These are phyloP conservation scores for Thereva unica DNA, from an alignment of 2,888 invertebrate genomes.

Conservation along the genomic window DNA sequence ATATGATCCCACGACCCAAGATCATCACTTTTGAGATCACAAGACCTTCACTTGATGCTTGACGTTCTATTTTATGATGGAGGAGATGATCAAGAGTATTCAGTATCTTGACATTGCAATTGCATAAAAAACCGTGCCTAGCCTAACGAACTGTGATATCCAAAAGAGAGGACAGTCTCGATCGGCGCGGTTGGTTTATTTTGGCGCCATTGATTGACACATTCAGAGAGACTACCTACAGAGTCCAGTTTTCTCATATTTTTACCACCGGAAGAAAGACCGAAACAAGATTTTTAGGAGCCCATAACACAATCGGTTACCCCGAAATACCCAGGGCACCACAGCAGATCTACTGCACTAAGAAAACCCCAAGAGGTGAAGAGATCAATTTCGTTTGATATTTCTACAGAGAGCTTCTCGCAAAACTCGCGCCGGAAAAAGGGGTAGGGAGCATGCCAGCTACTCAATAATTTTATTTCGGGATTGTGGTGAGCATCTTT, in stretches of 20 bases:
- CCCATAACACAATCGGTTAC: conserved; percentile 2
- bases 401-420: too few relatives aligned
- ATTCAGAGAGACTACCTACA: background rate
- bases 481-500: conserved; percentile 24
- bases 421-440: background rate
- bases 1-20: conserved; percentile 6
- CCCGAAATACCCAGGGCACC: background rate
- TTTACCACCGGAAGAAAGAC: conserved; percentile 21
- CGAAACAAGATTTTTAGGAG: conserved; percentile 1
- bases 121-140: conserved; percentile 32
- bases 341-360: too few relatives aligned
- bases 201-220: background rate
- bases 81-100: background rate
- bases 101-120: conserved; percentile 8
- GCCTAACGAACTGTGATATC: background rate
- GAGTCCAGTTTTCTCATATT: background rate
- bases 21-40: background rate
- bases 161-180: conserved; percentile 6
- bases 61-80: background rate
- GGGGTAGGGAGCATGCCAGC: background rate
- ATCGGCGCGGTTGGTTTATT: conserved; percentile 13
- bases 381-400: too few relatives aligned
- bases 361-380: too few relatives aligned
- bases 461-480: conserved; percentile 28
- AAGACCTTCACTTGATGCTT: conserved; percentile 21